Evolutionary conservation across 2,113 vertebrate genomes (phyloP), one percentile per base, ranked within the genome.

Genomic region (Notothenia rossii): DNA sequence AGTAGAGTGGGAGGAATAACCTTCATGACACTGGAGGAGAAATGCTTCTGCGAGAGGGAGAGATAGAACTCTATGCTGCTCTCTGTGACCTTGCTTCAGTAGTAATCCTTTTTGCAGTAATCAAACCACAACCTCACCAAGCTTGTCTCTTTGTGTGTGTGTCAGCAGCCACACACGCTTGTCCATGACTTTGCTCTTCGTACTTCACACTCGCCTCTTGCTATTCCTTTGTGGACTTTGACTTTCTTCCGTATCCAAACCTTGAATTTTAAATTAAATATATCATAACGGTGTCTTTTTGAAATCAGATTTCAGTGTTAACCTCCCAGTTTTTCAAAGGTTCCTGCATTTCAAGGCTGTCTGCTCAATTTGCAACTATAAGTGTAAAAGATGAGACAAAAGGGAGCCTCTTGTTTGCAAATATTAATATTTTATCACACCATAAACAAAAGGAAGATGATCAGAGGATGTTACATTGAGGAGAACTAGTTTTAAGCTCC

Each of bases 1-100:
- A 48, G 71, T 12, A 22, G 72, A 63, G 54, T 67, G 61, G 56
- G 15, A 78, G 72, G 58, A 74, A 49, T 64, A 83, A 86, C 87
- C 80, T 88, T 84, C 72, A 75, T 74, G 54, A 64, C 48, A 40
- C 36, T 40, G 73, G 75, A 68, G 20, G 54, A 43, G 59, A 63
- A 72, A 54, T 56, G 29, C 48, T 83, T 49, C 58, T 71, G 55
- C 36, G 72, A 72, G 76, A 67, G 46, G n/a, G 50, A 63, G 40
- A 50, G 10, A 43, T 55, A 63, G 80, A 29, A 75, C 65, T 77
- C 72, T 29, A 10, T 13, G 3, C 67, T 43, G 25, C 33, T 61
- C 51, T 7, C 51, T 51, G 18, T 72, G 73, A 79, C 77, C 82
- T 87, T 76, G 53, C 18, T 64, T 0, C 64, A 20, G 50, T 29